Conservation (phyloP, 2,797 vertebrate species). For the Chiloscyllium punctatum region DNA sequence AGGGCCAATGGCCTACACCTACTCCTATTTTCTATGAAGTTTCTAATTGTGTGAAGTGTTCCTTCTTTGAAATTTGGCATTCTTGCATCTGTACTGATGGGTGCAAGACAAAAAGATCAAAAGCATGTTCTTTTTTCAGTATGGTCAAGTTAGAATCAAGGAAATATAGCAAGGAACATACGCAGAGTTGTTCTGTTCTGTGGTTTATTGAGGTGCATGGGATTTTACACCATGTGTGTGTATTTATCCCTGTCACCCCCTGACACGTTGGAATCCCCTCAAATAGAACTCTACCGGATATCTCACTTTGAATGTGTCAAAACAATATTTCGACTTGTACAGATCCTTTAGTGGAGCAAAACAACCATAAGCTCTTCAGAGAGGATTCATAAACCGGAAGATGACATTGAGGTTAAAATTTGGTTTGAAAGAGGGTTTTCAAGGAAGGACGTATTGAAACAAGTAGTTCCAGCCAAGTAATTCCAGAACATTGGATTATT, state of each 20-base stretch:
- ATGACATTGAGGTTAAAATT: background rate
- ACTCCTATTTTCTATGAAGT: too few relatives aligned
- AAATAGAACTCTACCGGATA: background rate
- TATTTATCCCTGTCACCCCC: background rate
- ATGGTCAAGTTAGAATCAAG: too few relatives aligned
- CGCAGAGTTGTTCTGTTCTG: background rate
- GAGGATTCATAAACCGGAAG: too few relatives aligned
- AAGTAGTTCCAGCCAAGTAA: background rate
- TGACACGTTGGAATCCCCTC: background rate
- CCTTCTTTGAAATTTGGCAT: too few relatives aligned
- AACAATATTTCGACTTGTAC: background rate
- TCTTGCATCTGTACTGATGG: too few relatives aligned
- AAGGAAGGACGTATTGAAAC: background rate
- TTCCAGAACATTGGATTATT: background rate
- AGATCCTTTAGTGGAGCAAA: background rate
- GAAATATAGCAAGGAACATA: background rate
- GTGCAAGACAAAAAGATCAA: too few relatives aligned
- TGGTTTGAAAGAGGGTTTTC: background rate
- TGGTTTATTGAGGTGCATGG: background rate
- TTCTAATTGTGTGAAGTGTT: too few relatives aligned
- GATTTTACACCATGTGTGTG: background rate
- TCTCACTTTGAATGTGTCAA: background rate
- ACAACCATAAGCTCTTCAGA: background rate
- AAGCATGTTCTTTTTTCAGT: too few relatives aligned
- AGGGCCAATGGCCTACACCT: too few relatives aligned